These are phyloP conservation scores for Marcusenius ussheri DNA, from an alignment of 2,113 vertebrate species.

Conservation along the genomic window DNA sequence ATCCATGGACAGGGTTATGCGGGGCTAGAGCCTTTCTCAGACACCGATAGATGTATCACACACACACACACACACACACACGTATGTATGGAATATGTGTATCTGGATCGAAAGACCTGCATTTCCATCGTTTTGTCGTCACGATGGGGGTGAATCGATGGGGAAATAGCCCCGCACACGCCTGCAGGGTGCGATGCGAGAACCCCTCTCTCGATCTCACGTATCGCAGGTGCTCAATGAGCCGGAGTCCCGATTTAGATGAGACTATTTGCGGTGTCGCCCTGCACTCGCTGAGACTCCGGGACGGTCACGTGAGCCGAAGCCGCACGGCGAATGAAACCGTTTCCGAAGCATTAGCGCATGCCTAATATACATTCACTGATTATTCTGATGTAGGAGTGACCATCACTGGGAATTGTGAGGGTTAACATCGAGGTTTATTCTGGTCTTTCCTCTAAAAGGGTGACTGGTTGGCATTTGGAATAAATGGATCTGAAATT, in stretches of 20 bases:
- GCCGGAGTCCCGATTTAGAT: not conserved
- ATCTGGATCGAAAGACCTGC: not conserved
- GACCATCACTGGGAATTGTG: not conserved
- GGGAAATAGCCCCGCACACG: not conserved
- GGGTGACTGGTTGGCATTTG: not conserved
- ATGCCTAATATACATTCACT: not conserved
- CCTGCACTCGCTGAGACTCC: not conserved
- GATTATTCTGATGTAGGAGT: not conserved
- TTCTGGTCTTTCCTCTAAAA: not conserved
- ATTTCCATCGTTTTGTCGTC: not conserved
- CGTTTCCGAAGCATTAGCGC: not conserved
- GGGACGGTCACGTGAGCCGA: not conserved
- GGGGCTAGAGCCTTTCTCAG: not conserved
- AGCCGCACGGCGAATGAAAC: not conserved
- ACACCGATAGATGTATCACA: not conserved
- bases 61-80: not conserved
- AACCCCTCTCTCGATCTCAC: not conserved
- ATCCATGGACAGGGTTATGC: not conserved
- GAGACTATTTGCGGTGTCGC: not conserved
- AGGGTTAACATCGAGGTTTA: not conserved
- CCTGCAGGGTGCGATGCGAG: not conserved
- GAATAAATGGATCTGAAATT: conserved; percentile 6
- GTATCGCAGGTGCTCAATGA: conserved; percentile 8
- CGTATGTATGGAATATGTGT: not conserved
- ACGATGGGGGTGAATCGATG: not conserved